phyloP scores from a whole-genome alignment of 2,113 vertebrate genomes.

The Albula glossodonta region DNA sequence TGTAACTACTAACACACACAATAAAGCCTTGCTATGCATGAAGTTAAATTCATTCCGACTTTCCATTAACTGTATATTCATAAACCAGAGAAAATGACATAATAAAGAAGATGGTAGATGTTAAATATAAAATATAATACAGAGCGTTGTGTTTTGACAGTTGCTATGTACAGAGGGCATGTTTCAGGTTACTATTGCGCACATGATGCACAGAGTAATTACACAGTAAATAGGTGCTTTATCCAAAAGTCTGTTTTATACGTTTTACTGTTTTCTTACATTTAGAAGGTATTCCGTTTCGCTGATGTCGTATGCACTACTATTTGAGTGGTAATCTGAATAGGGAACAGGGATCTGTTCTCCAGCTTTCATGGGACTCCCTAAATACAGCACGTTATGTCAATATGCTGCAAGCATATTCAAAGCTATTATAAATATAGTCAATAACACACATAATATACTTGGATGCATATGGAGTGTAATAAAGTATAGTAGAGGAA shows the following conservation, averaged over 20 bases:
- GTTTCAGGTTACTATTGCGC: background rate
- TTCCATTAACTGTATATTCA: background rate
- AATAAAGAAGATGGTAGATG: background rate
- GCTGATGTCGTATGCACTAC: too few relatives aligned
- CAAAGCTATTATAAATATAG: too few relatives aligned
- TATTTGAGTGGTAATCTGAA: too few relatives aligned
- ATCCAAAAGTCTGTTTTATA: slow-evolving; percentile 2
- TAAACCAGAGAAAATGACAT: background rate
- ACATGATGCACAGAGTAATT: slow-evolving; percentile 1
- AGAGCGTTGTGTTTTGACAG: slow-evolving; percentile 11
- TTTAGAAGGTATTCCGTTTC: too few relatives aligned
- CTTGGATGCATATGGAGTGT: too few relatives aligned
- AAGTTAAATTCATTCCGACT: background rate
- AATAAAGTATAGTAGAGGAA: too few relatives aligned
- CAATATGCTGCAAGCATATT: too few relatives aligned
- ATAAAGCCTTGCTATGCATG: background rate
- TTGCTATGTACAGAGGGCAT: slow-evolving; percentile 4
- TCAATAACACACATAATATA: too few relatives aligned
- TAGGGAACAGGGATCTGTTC: too few relatives aligned
- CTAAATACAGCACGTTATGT: too few relatives aligned
- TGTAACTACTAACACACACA: background rate
- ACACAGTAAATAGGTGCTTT: slow-evolving; percentile 14
- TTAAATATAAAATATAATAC: background rate
- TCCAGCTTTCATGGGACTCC: too few relatives aligned
- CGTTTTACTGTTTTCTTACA: background rate